These are phyloP conservation scores for Trimorus sp. DNA, from an alignment of 2,888 invertebrate species.

Conservation along the genomic window DNA sequence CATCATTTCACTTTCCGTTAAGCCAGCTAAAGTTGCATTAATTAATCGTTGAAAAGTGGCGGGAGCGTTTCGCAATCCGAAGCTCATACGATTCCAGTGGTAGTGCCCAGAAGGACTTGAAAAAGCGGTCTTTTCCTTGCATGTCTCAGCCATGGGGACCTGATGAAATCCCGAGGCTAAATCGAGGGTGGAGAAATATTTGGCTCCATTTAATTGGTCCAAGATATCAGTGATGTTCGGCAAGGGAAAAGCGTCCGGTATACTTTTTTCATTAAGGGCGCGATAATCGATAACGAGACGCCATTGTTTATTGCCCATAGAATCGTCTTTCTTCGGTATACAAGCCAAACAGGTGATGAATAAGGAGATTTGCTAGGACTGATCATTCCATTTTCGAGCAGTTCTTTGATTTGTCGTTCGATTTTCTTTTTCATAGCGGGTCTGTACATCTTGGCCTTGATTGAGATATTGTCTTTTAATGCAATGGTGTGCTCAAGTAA, in stretches of 20 bases:
- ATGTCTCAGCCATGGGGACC: neutral
- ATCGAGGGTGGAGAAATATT: neutral
- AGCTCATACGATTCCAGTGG: neutral
- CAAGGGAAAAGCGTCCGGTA: neutral
- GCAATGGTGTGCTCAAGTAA: no score
- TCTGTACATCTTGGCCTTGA: no score
- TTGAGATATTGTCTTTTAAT: no score
- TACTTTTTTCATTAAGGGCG: neutral
- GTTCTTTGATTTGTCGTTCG: no score
- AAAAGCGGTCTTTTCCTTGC: neutral
- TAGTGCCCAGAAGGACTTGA: neutral
- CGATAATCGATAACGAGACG: neutral
- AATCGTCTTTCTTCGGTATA: neutral
- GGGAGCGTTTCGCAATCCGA: neutral
- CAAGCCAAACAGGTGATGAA: neutral
- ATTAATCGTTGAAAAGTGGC: neutral
- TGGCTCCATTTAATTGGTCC: neutral
- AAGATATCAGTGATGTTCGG: neutral
- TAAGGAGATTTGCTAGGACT: no score
- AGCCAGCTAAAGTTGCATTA: neutral
- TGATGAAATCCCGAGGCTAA: neutral
- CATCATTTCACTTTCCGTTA: neutral
- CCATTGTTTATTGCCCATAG: neutral
- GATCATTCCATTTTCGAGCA: no score
- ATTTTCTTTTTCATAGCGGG: no score